Evolutionary conservation across 2,797 vertebrate genomes (phyloP).

Genomic region (Poecile montanus): DNA sequence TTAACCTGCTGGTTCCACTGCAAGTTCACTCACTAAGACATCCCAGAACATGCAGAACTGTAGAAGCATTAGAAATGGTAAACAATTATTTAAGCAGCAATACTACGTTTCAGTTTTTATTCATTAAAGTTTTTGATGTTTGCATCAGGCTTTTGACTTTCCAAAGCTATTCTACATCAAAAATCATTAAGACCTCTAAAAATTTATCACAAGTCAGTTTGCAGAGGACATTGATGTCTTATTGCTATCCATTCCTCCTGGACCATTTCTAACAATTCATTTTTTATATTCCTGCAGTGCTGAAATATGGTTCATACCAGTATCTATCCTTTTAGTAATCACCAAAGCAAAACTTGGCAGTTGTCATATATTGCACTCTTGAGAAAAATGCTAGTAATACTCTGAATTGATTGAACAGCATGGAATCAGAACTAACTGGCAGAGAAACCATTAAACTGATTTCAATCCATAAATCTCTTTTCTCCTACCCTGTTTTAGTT

Average conservation of each 20-base stretch:
- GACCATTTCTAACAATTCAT: constrained; percentile 72
- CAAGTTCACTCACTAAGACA: neutral
- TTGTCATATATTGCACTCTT: constrained; percentile 75
- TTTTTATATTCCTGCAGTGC: constrained; percentile 74
- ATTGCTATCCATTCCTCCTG: constrained; percentile 74
- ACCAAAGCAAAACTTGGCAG: constrained; percentile 77
- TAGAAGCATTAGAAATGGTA: constrained; percentile 3
- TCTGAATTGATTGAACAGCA: constrained; percentile 74
- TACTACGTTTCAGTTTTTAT: constrained; percentile 1
- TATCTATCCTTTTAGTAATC: constrained; percentile 77
- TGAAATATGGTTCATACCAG: constrained; percentile 75
- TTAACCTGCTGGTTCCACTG: constrained; percentile 1
- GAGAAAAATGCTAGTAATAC: constrained; percentile 76
- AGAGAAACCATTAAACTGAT: constrained; percentile 63
- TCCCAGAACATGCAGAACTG: neutral
- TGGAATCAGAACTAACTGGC: constrained; percentile 66
- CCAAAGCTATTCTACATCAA: constrained; percentile 66
- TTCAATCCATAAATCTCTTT: constrained; percentile 47
- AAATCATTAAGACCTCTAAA: constrained; percentile 66
- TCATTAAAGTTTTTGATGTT: constrained; percentile 61
- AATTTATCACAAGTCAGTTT: constrained; percentile 79
- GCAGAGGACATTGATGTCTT: constrained; percentile 78
- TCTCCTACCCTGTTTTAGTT: neutral
- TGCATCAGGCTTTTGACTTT: constrained; percentile 67
- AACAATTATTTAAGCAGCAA: constrained; percentile 44